These are phyloP conservation scores for Rostratula benghalensis DNA, from an alignment of 2,113 vertebrate genomes.

Conservation along the genomic window DNA sequence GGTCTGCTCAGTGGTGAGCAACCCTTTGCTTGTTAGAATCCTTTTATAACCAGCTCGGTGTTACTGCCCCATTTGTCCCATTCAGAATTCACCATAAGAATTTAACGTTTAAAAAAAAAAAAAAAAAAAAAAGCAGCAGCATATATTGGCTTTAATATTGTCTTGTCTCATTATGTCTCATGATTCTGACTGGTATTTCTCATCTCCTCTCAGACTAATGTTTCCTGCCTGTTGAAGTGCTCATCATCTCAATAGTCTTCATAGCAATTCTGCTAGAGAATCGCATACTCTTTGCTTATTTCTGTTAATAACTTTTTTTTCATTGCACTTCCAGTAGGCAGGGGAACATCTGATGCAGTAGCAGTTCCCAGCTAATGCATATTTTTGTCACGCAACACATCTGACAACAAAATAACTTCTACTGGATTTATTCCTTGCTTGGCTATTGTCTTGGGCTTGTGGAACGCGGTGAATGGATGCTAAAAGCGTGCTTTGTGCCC, in stretches of 20 bases:
- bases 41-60: background rate
- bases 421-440: background rate
- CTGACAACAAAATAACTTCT: background rate
- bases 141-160: background rate
- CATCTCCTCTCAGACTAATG: background rate
- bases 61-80: background rate
- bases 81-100: background rate
- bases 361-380: background rate
- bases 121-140: background rate
- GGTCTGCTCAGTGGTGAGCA: background rate
- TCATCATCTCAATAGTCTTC: background rate
- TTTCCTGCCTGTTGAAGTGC: background rate
- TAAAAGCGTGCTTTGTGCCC: background rate
- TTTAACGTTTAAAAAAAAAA: background rate
- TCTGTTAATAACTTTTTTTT: background rate
- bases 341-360: background rate
- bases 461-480: background rate
- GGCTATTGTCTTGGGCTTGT: background rate
- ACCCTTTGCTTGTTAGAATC: background rate
- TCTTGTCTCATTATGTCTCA: background rate
- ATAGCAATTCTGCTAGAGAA: background rate
- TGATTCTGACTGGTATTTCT: background rate
- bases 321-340: background rate
- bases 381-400: fast-evolving
- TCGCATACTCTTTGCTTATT: background rate